Evolutionary conservation across 2,888 invertebrate genomes (phyloP), one percentile per base, ranked within the genome.

Genomic region (Acanthopleura granulata): DNA sequence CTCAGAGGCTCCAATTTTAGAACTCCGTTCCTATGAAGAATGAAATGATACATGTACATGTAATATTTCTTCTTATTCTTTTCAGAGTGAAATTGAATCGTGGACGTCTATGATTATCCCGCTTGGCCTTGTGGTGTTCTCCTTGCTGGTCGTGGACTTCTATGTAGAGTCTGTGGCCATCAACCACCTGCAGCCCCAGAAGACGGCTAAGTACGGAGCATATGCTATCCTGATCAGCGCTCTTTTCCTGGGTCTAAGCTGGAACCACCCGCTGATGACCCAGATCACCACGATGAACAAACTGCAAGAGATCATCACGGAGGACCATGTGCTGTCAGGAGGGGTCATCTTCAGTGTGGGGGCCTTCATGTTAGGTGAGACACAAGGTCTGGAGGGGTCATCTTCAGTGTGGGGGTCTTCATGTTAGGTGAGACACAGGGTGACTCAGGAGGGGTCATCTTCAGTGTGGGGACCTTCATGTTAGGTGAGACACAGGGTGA

Each of bases 141-240:
- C 91, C 77, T 89, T 92, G 11, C 90, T 91, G 77, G 87, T 92
- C 22, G 80, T 91, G n/a, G 91, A 92, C 85, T 92, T 91, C 82
- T 92, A 92, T 83, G 89, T 91, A 1, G 92, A 92, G 78, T 83
- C 87, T 6, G 86, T 90, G 0, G 88, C 90, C 76, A 74, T 80
- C 12, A 89, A 86, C 74, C 89, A 88, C 78, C 85, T 91, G 27
- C 90, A 91, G 70, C 80, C 84, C 6, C 74, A 81, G 12, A 82
- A 82, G 72, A 84, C 89, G 6, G 90, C 91, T 1, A 84, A 91
- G 29, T 89, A 90, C 83, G 90, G 91, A 27, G 84, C 91, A 0
- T 84, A 91, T 50, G 87, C 90, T 27, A 89, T 91, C 81, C 91
- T 91, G 79, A 75, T 85, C 22, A 87, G 89, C 74, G 91, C 91